Evolutionary conservation across 1,140 invertebrate species (phyloP), one percentile per base, ranked within the genome.

Genomic region (Drepana arcuata): DNA sequence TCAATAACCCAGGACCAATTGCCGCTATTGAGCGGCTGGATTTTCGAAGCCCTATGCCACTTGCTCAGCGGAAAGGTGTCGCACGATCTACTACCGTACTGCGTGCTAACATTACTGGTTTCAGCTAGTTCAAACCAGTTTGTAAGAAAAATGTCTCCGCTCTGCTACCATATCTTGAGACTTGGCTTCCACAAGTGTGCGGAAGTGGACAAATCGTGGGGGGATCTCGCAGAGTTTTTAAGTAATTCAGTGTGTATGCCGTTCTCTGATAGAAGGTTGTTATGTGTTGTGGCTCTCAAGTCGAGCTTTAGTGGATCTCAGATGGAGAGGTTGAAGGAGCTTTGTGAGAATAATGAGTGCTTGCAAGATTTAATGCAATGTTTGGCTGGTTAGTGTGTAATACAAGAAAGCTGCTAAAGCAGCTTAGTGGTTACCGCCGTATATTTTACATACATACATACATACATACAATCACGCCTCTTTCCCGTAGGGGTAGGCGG

Each of bases 11-110:
- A 81, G 49, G 57, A 69, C 14, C 83, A 83, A 38, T 48, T 84
- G 1, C 64, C 74, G 2, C 75, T 84, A 0, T 46, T 84, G 1
- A 81, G 70, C 30, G 81, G 79, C 2, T 84, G 83, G 83, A 71
- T 83, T 24, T 84, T 84, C 55, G 83, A 84, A 46, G 77, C 80
- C 0, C 38, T 84, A 0, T 67, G 68, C 7, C 79, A 84, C 35
- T 34, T 83, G 2, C 27, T 84, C 1, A 57, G 59, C 23, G 79
- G 62, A 1, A 82, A 83, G 54, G 43, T 84, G 16, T 57, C 79
- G 0, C 5, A 47, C 0, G 28, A 43, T 0, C 31, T 83, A 0
- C 46, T 75, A 0, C 83, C 83, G 0, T 74, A 74, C 31, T 67
- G 66, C 18, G 36, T 83, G 0, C 18, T 78, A 12, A 66, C 65